Conservation (phyloP, 2,797 vertebrate genomes). For the Myotis planiceps region DNA sequence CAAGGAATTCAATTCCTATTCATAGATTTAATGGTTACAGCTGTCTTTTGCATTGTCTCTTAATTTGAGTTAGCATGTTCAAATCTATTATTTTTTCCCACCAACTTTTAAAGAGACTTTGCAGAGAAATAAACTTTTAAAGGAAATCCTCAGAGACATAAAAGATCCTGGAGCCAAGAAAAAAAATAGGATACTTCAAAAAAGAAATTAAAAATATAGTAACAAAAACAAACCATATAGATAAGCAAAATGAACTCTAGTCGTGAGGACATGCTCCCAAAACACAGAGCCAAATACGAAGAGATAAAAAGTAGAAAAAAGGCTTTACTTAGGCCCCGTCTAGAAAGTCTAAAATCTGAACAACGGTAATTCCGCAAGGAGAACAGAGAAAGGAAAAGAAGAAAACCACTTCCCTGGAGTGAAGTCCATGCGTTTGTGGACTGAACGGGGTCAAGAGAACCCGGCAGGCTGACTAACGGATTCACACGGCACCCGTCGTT, state of each 20-base stretch:
- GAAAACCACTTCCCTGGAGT: background rate
- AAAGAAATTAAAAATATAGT: background rate
- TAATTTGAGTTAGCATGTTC: background rate
- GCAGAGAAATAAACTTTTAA: background rate
- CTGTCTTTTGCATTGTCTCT: background rate
- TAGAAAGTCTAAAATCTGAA: background rate
- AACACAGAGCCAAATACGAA: background rate
- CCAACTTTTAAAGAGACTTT: background rate
- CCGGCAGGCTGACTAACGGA: background rate
- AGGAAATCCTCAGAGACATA: background rate
- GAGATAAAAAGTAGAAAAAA: background rate
- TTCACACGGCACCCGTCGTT: accelerated
- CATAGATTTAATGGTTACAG: background rate
- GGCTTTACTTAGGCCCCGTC: background rate
- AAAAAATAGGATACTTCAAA: background rate
- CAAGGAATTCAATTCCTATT: background rate
- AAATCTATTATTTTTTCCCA: background rate
- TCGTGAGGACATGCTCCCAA: background rate
- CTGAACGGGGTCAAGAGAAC: background rate
- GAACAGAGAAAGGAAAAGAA: background rate
- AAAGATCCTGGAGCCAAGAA: background rate
- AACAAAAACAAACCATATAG: background rate
- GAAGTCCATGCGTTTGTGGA: background rate
- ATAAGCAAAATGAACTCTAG: background rate
- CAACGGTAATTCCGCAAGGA: background rate